phyloP scores from a whole-genome alignment of 2,113 vertebrate species.

The Etia nguti region DNA sequence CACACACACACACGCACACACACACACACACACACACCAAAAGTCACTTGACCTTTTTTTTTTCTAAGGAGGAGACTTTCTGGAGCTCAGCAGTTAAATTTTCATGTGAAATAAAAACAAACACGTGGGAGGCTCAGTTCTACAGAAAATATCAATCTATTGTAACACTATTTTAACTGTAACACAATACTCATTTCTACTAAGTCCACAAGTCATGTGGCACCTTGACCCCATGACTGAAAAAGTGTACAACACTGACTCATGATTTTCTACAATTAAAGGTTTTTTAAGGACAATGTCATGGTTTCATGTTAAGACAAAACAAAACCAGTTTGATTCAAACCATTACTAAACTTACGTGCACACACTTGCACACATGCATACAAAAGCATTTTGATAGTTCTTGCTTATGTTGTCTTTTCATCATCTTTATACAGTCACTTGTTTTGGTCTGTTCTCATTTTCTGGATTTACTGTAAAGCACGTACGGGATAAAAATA shows the following conservation, averaged over 20 bases:
- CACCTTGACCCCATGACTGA: background rate
- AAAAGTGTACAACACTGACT: background rate
- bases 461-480: slow-evolving; percentile 9
- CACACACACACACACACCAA: background rate
- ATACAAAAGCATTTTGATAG: background rate
- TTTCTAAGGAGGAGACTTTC: background rate
- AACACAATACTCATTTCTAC: background rate
- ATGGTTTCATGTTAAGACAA: slow-evolving; percentile 26
- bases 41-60: background rate
- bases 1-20: background rate
- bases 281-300: slow-evolving; percentile 11
- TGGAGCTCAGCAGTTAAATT: background rate
- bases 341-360: background rate
- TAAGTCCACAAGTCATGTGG: background rate
- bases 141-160: background rate
- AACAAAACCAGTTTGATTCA: slow-evolving; percentile 30
- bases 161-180: background rate
- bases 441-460: background rate
- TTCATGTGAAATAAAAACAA: background rate
- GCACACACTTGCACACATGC: background rate
- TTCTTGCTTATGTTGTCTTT: background rate
- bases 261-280: slow-evolving; percentile 4
- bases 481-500: background rate
- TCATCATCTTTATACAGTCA: background rate
- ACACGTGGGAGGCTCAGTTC: background rate